Base-by-base conservation (phyloP, 2,888 invertebrate species). In the Apotomis turbidana region DNA sequence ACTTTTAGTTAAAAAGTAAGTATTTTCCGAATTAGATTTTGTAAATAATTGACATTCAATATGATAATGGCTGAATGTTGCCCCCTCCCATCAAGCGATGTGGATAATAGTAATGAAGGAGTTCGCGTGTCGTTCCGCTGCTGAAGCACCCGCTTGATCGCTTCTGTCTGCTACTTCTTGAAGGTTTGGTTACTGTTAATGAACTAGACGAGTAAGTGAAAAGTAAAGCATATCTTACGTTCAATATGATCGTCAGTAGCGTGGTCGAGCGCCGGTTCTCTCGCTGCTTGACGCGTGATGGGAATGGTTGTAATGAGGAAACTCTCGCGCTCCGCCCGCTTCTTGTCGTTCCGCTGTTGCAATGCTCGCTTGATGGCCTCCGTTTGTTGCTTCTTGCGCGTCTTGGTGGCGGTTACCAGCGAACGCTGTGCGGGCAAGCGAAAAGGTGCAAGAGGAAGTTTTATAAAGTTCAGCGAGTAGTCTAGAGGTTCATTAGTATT, bases 361-460 rank as follows among this genome's bases (percentile, higher is more conserved):
- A 99, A 91, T 0, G 99, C 99, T 88, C 97, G 96, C 82, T 98
- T 97, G 71, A 99, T 98, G 74, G 99, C 96, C 90, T 99, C 99
- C 27, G 99, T 99, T 90, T 99, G 99, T 87, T 99, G 99, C 87
- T 99, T 99, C 86, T 99, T 98, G 27, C 99, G 95, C 0, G 99
- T 99, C 87, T 99, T 99, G 0, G 99, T 99, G 9, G 99, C 99
- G 41, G 99, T 99, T 61, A 99, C 99, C 81, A 99, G 91, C 5
- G 99, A 98, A 76, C 98, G 95, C 97, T 98, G 88, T 68, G 68
- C 3, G 10, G n/a, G 10, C 49, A 51, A 52, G 54, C 41, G 6
- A 41, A 6, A 41, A 41, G 41, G 41, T 41, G 41, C 41, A 41
- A 6, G 6, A 41, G 41, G 41, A 41, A 41, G 6, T 41, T 5